These are phyloP conservation scores for Pocillopora verrucosa DNA, from an alignment of 64 coral and sea anemone species.

Conservation along the genomic window DNA sequence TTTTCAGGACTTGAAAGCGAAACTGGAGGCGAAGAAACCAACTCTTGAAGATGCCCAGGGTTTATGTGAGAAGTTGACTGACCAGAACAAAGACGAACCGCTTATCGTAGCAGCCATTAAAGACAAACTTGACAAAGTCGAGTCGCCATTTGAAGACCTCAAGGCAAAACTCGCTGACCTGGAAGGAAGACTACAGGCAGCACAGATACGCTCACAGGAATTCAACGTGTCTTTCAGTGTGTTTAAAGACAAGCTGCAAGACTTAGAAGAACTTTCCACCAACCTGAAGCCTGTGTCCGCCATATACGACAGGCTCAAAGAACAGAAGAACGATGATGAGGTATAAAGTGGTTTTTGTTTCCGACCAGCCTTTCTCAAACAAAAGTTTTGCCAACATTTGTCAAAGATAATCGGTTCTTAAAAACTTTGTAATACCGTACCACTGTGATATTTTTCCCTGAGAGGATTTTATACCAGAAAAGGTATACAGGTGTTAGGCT, in stretches of 20 bases:
- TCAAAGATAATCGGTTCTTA: too few species aligned
- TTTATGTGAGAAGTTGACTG: constrained; percentile 67
- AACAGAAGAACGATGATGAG: constrained; percentile 82
- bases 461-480: too few species aligned
- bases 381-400: too few species aligned
- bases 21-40: constrained; percentile 82
- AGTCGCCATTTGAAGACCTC: constrained; percentile 72
- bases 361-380: too few species aligned
- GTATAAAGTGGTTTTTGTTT: constrained; percentile 21
- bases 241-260: constrained; percentile 83
- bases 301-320: constrained; percentile 78
- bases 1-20: constrained; percentile 54
- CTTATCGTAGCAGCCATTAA: constrained; percentile 74
- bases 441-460: too few species aligned
- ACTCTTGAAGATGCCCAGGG: constrained; percentile 71
- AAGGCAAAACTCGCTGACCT: constrained; percentile 68
- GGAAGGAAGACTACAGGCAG: constrained; percentile 81
- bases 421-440: too few species aligned
- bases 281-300: constrained; percentile 80
- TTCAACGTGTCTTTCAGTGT: constrained; percentile 83
- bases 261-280: constrained; percentile 73
- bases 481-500: too few species aligned
- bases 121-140: constrained; percentile 91
- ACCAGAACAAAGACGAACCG: constrained; percentile 87
- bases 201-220: constrained; percentile 94